A percentile compares a stretch with the other conserved stretches of the same genome.
These are phyloP conservation scores for Anhinga rufa DNA, from an alignment of 2,113 vertebrate genomes.

Conservation along the genomic window DNA sequence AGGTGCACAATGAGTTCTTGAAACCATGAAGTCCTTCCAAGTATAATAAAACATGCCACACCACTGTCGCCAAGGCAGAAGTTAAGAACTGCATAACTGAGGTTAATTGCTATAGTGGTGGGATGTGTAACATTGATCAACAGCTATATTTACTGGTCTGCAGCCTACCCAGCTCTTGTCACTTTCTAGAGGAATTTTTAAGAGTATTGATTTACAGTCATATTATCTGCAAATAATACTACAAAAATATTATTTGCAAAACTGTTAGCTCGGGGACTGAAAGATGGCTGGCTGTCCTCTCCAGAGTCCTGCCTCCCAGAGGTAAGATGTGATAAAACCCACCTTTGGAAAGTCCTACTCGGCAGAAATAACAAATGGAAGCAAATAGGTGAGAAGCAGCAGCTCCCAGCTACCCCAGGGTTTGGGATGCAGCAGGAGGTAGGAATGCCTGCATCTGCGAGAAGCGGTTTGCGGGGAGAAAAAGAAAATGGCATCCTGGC, in stretches of 20 bases:
- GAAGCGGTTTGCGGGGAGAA: background rate
- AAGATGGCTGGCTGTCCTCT: background rate
- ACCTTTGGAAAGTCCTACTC: background rate
- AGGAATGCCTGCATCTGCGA: background rate
- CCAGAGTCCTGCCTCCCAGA: background rate
- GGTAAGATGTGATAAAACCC: background rate
- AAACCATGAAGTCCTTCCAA: background rate
- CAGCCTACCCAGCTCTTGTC: background rate
- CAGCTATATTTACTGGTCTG: background rate
- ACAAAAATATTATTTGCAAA: background rate
- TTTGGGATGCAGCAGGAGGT: background rate
- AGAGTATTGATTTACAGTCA: background rate
- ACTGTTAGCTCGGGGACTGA: background rate
- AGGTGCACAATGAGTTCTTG: background rate
- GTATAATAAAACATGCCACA: background rate
- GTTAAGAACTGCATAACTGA: background rate
- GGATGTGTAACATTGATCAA: background rate
- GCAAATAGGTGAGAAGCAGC: background rate
- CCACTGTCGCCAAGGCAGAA: background rate
- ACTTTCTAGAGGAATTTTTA: background rate
- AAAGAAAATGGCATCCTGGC: background rate
- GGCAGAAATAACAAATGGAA: background rate
- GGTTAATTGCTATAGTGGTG: background rate
- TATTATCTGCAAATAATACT: background rate
- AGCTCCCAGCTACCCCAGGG: background rate